Conservation (phyloP, 2,888 invertebrate genomes). For the Cerastis leucographa region DNA sequence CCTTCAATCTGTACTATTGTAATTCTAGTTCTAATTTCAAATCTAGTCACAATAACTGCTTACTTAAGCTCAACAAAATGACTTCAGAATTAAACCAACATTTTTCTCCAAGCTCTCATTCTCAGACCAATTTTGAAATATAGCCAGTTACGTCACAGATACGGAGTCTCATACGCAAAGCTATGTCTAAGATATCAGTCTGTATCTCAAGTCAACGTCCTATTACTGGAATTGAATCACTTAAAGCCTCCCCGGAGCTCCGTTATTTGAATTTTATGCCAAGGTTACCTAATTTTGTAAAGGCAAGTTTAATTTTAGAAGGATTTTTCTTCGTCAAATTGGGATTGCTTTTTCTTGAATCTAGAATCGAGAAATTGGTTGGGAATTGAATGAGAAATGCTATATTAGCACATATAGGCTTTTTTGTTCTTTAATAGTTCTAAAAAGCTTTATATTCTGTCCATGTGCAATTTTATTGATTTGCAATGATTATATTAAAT, state of each 20-base stretch:
- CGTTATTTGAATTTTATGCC: slow-evolving; percentile 67
- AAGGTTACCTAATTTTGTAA: slow-evolving; percentile 61
- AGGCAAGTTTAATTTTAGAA: slow-evolving; percentile 57
- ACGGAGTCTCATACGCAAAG: slow-evolving; percentile 19
- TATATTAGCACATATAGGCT: background rate
- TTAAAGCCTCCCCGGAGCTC: slow-evolving; percentile 62
- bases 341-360: slow-evolving; percentile 36
- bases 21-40: background rate
- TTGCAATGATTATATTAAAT: no score
- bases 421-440: background rate
- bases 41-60: background rate
- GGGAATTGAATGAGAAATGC: slow-evolving; percentile 6
- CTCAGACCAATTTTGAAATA: slow-evolving; percentile 36
- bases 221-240: slow-evolving; percentile 74
- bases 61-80: background rate
- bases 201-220: slow-evolving; percentile 67
- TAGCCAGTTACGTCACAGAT: slow-evolving; percentile 21
- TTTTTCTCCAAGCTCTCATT: slow-evolving; percentile 21
- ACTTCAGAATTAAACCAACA: slow-evolving; percentile 10
- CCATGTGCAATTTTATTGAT: no score
- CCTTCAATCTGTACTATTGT: background rate
- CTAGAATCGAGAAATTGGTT: slow-evolving; percentile 17
- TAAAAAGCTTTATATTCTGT: no score
- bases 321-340: slow-evolving; percentile 53
- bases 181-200: slow-evolving; percentile 38